Evolutionary conservation across 2,113 vertebrate species (phyloP).

Genomic region (Penelope pileata): DNA sequence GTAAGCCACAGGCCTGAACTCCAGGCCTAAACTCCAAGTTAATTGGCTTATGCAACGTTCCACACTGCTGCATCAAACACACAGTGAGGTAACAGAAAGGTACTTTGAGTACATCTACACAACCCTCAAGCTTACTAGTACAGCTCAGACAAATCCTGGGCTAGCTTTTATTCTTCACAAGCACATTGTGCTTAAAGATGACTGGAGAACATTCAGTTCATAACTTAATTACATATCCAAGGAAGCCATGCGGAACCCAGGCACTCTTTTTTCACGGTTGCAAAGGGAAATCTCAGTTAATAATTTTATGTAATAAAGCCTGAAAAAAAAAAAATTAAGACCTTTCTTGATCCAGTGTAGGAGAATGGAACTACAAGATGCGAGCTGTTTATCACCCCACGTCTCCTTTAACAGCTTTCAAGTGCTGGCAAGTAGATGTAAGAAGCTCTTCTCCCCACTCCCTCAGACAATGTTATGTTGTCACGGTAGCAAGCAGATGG

Average conservation of each 20-base stretch:
- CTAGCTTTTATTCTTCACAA: neutral
- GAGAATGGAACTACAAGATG: neutral
- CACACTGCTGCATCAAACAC: neutral
- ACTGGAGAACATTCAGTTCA: neutral
- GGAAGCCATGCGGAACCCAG: neutral
- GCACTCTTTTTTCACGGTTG: neutral
- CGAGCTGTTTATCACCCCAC: neutral
- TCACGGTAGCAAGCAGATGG: constrained; percentile 37
- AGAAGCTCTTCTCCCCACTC: neutral
- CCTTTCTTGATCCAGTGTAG: neutral
- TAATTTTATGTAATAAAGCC: neutral
- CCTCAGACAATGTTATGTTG: neutral
- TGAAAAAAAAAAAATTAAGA: neutral
- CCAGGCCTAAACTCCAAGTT: neutral
- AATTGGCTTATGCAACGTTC: neutral
- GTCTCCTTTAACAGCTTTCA: neutral
- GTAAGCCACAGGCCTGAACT: neutral
- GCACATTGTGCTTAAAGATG: neutral
- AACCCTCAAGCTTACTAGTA: neutral
- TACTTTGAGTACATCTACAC: neutral
- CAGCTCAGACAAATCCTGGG: neutral
- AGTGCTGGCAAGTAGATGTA: neutral
- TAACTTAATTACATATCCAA: neutral
- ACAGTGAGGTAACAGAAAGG: neutral
- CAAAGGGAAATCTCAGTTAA: neutral